These are phyloP conservation scores for Drosophila kikkawai DNA, from an alignment of 1,140 invertebrate genomes.

Conservation along the genomic window DNA sequence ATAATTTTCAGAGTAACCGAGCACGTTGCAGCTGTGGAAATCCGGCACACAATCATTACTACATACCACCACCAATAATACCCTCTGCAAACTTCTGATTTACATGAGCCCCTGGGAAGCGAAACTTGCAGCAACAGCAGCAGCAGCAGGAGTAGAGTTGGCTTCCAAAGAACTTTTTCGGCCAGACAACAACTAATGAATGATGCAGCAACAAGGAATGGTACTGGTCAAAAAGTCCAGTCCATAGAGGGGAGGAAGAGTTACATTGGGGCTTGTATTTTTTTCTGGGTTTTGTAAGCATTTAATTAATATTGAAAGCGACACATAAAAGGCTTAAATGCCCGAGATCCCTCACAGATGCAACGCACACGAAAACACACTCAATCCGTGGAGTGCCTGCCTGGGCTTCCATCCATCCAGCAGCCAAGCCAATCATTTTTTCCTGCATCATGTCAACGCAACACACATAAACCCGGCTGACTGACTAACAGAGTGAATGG, in stretches of 20 bases:
- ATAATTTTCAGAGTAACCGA: slow-evolving; percentile 18
- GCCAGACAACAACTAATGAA: slow-evolving; percentile 51
- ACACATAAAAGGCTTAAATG: slow-evolving; percentile 64
- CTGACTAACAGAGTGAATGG: slow-evolving; percentile 30
- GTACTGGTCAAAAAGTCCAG: background rate
- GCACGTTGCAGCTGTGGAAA: slow-evolving; percentile 5
- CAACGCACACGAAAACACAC: slow-evolving; percentile 9
- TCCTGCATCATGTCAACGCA: slow-evolving; percentile 45
- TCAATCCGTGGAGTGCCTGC: slow-evolving; percentile 37
- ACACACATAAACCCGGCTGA: slow-evolving; percentile 38
- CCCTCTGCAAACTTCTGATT: slow-evolving; percentile 16
- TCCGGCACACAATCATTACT: slow-evolving; percentile 20
- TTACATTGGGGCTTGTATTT: slow-evolving; percentile 10
- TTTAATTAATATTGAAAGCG: slow-evolving; percentile 71
- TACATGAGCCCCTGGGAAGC: slow-evolving; percentile 10
- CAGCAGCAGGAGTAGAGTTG: slow-evolving; percentile 12
- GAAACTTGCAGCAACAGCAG: background rate
- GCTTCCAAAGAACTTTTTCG: slow-evolving; percentile 36
- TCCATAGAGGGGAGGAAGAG: background rate
- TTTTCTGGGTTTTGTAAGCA: slow-evolving; percentile 52
- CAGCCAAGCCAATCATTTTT: slow-evolving; percentile 62
- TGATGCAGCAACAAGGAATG: slow-evolving; percentile 43
- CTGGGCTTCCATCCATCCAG: slow-evolving; percentile 34
- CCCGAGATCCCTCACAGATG: slow-evolving; percentile 44
- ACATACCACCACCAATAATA: slow-evolving; percentile 5